Conservation (phyloP, 2,113 vertebrate genomes). For the Podilymbus podiceps region DNA sequence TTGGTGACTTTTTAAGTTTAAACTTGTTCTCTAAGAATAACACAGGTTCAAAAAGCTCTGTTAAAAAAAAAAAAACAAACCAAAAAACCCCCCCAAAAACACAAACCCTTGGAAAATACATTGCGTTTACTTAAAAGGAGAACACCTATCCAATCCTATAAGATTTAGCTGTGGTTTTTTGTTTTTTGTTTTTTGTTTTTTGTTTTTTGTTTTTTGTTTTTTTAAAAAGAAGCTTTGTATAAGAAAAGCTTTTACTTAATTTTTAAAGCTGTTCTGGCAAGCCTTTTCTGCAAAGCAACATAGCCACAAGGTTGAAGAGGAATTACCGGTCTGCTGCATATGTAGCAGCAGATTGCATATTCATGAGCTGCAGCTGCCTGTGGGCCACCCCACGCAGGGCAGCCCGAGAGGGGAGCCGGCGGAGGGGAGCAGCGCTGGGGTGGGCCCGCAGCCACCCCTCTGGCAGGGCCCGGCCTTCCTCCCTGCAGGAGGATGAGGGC, state of each 20-base stretch:
- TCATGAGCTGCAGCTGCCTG: slow-evolving; percentile 5
- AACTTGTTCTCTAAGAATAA: not conserved
- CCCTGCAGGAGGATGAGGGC: not conserved
- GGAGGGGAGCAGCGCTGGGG: not conserved
- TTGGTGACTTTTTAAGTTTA: not conserved
- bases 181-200: too few relatives aligned
- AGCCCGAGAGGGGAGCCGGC: not conserved
- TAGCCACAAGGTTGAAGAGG: not conserved
- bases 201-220: not conserved
- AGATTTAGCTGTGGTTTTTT: too few relatives aligned
- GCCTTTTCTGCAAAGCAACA: not conserved
- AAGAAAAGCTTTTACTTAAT: not conserved
- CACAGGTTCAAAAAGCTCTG: not conserved
- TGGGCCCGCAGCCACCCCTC: not conserved
- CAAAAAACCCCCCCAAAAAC: not conserved
- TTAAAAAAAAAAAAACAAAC: not conserved
- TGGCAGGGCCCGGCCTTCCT: not conserved
- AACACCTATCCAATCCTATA: not conserved
- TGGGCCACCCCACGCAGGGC: not conserved
- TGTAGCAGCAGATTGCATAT: slow-evolving; percentile 18
- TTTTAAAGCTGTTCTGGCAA: not conserved
- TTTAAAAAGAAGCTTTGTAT: not conserved
- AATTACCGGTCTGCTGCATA: slow-evolving; percentile 17
- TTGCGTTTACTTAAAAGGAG: not conserved
- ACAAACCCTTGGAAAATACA: not conserved